Percentiles rank a stretch among this genome's conserved stretches.
Evolutionary conservation across 2,113 vertebrate genomes (phyloP).

Genomic region (Prunella fulvescens): DNA sequence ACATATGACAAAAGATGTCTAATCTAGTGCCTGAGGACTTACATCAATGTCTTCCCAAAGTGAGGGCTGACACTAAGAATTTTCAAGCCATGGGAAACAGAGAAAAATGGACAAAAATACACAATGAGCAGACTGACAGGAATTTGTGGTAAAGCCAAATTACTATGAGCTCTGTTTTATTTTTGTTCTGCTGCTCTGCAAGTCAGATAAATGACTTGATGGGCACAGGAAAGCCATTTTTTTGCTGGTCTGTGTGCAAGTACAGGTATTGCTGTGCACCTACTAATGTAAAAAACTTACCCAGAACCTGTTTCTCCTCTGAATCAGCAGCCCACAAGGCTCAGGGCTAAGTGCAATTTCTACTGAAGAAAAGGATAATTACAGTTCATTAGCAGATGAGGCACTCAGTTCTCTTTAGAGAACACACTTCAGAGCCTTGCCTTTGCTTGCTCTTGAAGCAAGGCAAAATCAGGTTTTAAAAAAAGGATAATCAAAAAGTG

Average conservation of each 20-base stretch:
- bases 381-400: background rate
- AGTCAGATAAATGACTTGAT: background rate
- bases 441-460: background rate
- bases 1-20: background rate
- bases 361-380: background rate
- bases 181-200: background rate
- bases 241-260: background rate
- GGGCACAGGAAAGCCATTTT: background rate
- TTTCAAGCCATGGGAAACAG: background rate
- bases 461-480: background rate
- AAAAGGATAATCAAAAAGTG: background rate
- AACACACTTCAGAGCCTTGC: background rate
- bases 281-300: background rate
- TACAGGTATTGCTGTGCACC: background rate
- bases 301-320: background rate
- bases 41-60: background rate
- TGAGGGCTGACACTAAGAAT: background rate
- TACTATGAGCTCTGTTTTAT: background rate
- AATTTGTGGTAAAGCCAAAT: background rate
- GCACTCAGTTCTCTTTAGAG: background rate
- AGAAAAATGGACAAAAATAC: background rate
- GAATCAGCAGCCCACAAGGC: background rate
- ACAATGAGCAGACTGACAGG: background rate
- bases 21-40: background rate
- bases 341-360: conserved; percentile 5